Evolutionary conservation across 2,888 invertebrate species (phyloP), one percentile per base, ranked within the genome.

Genomic region (Epinotia ramella): DNA sequence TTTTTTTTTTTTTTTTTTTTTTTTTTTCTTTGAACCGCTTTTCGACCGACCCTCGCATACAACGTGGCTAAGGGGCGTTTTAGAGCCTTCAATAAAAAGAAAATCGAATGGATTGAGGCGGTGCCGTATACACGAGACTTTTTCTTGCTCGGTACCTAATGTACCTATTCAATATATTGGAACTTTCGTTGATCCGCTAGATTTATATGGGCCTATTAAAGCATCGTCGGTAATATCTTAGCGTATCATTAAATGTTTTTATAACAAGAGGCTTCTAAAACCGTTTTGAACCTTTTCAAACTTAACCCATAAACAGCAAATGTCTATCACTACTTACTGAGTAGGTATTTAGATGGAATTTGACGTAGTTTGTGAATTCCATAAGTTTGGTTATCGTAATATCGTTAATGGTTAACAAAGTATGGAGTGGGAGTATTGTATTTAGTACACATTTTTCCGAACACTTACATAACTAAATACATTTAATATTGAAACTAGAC

Each of bases 11-110:
- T n/a, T n/a, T n/a, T n/a, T n/a, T n/a, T n/a, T n/a, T n/a, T n/a
- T n/a, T n/a, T n/a, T n/a, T n/a, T n/a, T n/a, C 91, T 85, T 79
- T 79, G 79, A 80, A 82, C 82, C 83, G 85, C 83, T 84, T 84
- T 84, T 83, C 83, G 84, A 83, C 85, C 83, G 84, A 84, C 85
- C 86, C 87, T 84, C 84, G 83, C 85, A 80, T 81, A 84, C 81
- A 84, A 86, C 86, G 86, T 84, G 67, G 76, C 67, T 76, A 81
- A 83, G 87, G 89, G 89, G 89, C 87, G 88, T 87, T 85, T 80
- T 82, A 84, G 81, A 81, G 83, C 83, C 83, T 81, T 81, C 82
- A 81, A 86, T 83, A 84, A 87, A 88, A 89, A 83, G 82, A 87
- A 88, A 85, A 86, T 82, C 81, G 84, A 87, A 85, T 79, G 84